A percentile compares a stretch with the other conserved stretches of the same genome.
These are phyloP conservation scores for Morus bassanus DNA, from an alignment of 2,797 vertebrate species.

Conservation along the genomic window DNA sequence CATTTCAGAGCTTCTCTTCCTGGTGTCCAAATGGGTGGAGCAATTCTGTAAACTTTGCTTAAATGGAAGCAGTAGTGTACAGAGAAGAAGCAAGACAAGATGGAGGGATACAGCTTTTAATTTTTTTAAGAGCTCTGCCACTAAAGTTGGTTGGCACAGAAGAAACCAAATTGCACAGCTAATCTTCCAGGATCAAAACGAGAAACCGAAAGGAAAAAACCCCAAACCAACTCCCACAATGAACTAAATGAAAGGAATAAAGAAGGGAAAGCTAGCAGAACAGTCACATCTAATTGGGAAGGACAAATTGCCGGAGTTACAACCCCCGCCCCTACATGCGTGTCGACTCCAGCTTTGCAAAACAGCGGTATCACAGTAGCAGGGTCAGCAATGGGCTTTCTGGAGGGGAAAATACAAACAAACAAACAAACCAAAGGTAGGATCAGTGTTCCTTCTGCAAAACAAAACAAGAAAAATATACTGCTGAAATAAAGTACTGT, in stretches of 20 bases:
- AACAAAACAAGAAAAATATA: conserved; percentile 64
- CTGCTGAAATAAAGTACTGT: conserved; percentile 21
- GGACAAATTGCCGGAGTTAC: conserved; percentile 61
- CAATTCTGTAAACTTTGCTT: conserved; percentile 44
- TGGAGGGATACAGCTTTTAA: background rate
- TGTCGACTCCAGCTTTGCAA: conserved; percentile 70
- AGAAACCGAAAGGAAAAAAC: conserved; percentile 50
- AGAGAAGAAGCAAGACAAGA: conserved; percentile 5
- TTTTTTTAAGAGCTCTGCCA: conserved; percentile 73
- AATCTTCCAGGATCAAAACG: conserved; percentile 69
- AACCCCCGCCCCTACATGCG: conserved; percentile 69
- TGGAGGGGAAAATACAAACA: conserved; percentile 68
- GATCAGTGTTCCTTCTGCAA: conserved; percentile 72
- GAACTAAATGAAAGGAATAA: conserved; percentile 71
- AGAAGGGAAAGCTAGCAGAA: conserved; percentile 71
- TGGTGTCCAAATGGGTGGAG: conserved; percentile 5
- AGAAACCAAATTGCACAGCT: conserved; percentile 71
- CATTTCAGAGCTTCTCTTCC: conserved; percentile 37
- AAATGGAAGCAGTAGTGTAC: conserved; percentile 14
- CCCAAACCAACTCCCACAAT: conserved; percentile 61
- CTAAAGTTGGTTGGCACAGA: conserved; percentile 62
- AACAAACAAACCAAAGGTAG: conserved; percentile 70
- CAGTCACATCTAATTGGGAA: conserved; percentile 66
- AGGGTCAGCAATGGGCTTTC: conserved; percentile 67
- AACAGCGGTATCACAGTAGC: conserved; percentile 67